Conservation (phyloP, 2,888 invertebrate species). For the Colostygia pectinataria region DNA sequence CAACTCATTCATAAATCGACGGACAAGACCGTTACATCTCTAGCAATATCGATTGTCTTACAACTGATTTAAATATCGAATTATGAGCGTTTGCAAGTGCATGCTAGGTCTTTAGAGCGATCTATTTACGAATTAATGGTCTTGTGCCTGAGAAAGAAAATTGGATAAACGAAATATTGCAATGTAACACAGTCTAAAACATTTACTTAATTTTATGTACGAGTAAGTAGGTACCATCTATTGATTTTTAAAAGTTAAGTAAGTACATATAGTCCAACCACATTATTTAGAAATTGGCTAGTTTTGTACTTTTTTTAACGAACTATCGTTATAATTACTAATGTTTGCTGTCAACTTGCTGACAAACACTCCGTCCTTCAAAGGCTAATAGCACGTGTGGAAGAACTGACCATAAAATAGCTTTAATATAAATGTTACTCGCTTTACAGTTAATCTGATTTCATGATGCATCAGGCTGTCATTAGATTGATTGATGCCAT, state of each 20-base stretch:
- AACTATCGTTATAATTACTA: too few relatives aligned
- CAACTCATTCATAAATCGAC: slow-evolving; percentile 70
- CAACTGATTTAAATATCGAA: slow-evolving; percentile 52
- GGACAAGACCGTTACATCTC: slow-evolving; percentile 67
- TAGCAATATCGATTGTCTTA: slow-evolving; percentile 60
- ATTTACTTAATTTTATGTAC: too few relatives aligned
- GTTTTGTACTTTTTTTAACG: too few relatives aligned
- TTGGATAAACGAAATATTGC: too few relatives aligned
- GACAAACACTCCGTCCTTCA: too few relatives aligned
- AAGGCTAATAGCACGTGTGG: too few relatives aligned
- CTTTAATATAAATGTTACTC: slow-evolving; percentile 13
- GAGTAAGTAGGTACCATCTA: too few relatives aligned
- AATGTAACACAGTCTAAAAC: too few relatives aligned
- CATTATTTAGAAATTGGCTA: too few relatives aligned
- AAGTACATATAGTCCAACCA: too few relatives aligned
- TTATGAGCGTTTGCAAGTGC: slow-evolving; percentile 18
- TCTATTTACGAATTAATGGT: slow-evolving; percentile 8
- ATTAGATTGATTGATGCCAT: slow-evolving; percentile 37
- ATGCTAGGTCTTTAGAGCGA: slow-evolving; percentile 7
- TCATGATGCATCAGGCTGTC: slow-evolving; percentile 15
- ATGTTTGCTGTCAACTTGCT: too few relatives aligned
- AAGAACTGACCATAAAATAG: slow-evolving; percentile 8
- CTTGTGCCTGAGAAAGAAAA: neutral
- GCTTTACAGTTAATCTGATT: slow-evolving; percentile 23
- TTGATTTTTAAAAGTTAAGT: too few relatives aligned